Evolutionary conservation across 1,140 invertebrate species (phyloP).

Genomic region (Ceratitis capitata): DNA sequence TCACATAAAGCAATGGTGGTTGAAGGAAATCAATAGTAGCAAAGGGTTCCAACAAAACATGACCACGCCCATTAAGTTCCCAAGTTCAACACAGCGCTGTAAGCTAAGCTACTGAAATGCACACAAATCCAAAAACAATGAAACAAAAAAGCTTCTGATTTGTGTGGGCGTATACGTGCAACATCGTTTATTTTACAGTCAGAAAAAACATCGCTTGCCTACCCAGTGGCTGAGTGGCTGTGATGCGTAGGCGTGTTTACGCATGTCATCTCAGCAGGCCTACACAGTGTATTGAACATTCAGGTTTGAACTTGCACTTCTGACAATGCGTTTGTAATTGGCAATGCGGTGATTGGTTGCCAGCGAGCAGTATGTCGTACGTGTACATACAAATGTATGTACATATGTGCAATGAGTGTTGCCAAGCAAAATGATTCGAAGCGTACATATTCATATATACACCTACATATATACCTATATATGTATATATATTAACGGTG

Average conservation of each 20-base stretch:
- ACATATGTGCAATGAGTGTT: background rate
- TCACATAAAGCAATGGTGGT: conserved; percentile 36
- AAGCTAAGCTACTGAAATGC: background rate
- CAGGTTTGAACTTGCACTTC: background rate
- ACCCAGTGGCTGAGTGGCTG: background rate
- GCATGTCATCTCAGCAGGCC: conserved; percentile 38
- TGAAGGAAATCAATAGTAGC: background rate
- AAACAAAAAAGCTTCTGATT: background rate
- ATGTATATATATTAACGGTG: background rate
- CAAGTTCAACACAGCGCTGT: background rate
- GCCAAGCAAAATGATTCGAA: background rate
- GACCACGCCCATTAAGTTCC: background rate
- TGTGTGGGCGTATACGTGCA: background rate
- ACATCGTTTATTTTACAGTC: background rate
- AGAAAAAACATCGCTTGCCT: too few species aligned
- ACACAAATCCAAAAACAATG: background rate
- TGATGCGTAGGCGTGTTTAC: conserved; percentile 49
- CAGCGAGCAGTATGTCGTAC: background rate
- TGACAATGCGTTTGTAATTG: background rate
- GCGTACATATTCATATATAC: background rate
- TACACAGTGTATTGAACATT: background rate
- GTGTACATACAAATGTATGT: background rate
- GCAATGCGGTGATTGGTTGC: conserved; percentile 18
- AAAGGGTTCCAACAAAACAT: background rate
- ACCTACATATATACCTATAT: background rate